These are phyloP conservation scores for Anabacerthia variegaticeps DNA, from an alignment of 2,797 vertebrate species.

Conservation along the genomic window DNA sequence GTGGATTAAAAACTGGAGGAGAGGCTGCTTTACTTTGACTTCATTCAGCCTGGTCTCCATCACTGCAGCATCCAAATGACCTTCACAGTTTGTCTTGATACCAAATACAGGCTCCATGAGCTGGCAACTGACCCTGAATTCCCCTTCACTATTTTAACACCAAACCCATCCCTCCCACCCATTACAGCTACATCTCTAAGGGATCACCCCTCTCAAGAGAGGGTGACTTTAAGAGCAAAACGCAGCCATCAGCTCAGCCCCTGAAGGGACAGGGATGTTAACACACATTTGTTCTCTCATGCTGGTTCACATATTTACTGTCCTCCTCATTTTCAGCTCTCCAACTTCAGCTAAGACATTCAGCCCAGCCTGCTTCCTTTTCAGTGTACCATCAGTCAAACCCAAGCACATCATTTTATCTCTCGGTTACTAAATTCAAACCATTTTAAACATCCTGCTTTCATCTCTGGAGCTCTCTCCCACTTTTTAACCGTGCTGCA, in stretches of 20 bases:
- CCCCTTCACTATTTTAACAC: not conserved
- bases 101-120: not conserved
- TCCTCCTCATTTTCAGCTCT: not conserved
- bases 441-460: conserved; percentile 65
- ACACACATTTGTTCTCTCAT: not conserved
- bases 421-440: conserved; percentile 62
- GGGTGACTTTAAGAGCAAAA: not conserved
- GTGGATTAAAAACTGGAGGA: not conserved
- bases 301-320: not conserved
- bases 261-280: not conserved
- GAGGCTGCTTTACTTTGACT: not conserved
- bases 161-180: not conserved
- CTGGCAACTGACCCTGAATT: not conserved
- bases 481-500: conserved; percentile 43
- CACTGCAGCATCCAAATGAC: not conserved
- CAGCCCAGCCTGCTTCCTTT: conserved; percentile 26
- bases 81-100: not conserved
- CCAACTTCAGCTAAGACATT: not conserved
- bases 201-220: not conserved
- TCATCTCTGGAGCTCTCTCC: conserved; percentile 56
- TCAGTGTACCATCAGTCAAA: conserved; percentile 38
- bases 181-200: not conserved
- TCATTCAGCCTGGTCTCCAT: not conserved
- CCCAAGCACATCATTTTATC: conserved; percentile 37
- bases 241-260: not conserved